Percentiles rank a stretch among this genome's conserved stretches.
Evolutionary conservation across 1,140 invertebrate species (phyloP).

Genomic region (Dryas iulia): DNA sequence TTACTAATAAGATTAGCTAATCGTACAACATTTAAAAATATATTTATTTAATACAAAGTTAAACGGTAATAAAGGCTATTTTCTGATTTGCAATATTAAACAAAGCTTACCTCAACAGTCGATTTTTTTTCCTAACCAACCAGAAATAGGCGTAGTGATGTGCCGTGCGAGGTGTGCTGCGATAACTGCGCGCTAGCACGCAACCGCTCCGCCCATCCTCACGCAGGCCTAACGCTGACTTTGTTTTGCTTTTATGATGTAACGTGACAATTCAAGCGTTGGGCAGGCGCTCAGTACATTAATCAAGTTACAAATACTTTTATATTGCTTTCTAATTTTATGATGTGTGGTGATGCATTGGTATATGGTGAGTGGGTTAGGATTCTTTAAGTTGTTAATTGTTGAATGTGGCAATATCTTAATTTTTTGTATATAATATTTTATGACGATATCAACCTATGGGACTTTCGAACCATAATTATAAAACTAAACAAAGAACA

Average conservation of each 20-base stretch:
- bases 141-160: constrained; percentile 75
- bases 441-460: too few relatives aligned
- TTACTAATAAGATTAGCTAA: too few relatives aligned
- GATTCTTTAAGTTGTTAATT: too few relatives aligned
- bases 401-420: too few relatives aligned
- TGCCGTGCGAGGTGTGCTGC: constrained; percentile 67
- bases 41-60: background rate
- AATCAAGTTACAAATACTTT: background rate
- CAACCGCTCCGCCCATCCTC: constrained; percentile 70
- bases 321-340: too few relatives aligned
- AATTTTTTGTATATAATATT: too few relatives aligned
- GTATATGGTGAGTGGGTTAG: too few relatives aligned
- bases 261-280: background rate
- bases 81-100: constrained; percentile 8
- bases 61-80: background rate
- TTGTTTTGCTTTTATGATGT: constrained; percentile 37
- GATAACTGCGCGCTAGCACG: constrained; percentile 68
- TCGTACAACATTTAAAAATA: too few relatives aligned
- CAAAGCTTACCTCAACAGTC: background rate
- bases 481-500: too few relatives aligned
- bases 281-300: background rate
- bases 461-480: too few relatives aligned
- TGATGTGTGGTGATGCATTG: too few relatives aligned
- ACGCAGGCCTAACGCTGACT: constrained; percentile 47
- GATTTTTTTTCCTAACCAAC: constrained; percentile 13